Percentiles rank a stretch among this genome's conserved stretches.
These are phyloP conservation scores for Sebastes cheni DNA, from an alignment of 2,797 vertebrate species.

Conservation along the genomic window DNA sequence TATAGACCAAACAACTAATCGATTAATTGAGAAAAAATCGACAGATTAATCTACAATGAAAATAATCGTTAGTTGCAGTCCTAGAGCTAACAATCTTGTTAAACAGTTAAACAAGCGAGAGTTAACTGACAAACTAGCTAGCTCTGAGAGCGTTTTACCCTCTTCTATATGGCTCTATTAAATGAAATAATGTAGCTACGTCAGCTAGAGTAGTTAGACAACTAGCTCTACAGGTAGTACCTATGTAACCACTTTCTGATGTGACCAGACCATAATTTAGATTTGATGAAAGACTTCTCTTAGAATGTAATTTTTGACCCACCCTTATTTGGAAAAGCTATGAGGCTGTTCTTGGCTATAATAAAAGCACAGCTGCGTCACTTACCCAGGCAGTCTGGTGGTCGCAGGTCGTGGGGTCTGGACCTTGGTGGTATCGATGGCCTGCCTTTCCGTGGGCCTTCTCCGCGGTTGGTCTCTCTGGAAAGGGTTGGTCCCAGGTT, in stretches of 20 bases:
- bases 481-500: constrained; percentile 71
- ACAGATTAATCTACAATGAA: too few relatives aligned
- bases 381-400: constrained; percentile 79
- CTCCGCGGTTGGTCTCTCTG: constrained; percentile 73
- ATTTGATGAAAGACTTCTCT: neutral
- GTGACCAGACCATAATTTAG: neutral
- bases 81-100: neutral
- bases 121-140: neutral
- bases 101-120: neutral
- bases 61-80: too few relatives aligned
- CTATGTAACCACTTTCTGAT: neutral
- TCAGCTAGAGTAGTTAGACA: neutral
- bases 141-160: neutral
- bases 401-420: constrained; percentile 72
- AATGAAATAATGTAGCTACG: neutral
- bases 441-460: constrained; percentile 60
- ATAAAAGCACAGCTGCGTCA: constrained; percentile 48
- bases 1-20: too few relatives aligned
- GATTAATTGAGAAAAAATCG: too few relatives aligned
- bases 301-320: neutral
- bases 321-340: neutral
- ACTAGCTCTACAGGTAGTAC: neutral
- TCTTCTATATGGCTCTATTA: neutral
- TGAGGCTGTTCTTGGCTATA: constrained; percentile 9
- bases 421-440: constrained; percentile 46